Evolutionary conservation across 2,888 invertebrate genomes (phyloP).

Genomic region (Alitta virens): DNA sequence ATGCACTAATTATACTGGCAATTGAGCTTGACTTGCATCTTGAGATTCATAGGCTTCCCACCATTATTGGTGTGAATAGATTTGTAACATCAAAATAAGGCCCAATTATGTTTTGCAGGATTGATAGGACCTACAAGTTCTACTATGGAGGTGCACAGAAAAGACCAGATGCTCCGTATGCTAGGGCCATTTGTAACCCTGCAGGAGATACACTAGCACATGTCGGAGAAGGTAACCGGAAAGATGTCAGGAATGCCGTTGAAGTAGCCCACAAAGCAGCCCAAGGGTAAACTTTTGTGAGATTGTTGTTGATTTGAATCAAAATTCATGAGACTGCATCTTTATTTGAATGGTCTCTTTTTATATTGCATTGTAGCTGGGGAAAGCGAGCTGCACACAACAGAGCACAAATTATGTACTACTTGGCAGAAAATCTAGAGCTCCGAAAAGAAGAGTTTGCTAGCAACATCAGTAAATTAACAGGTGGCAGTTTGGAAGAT

Average conservation of each 20-base stretch:
- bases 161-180: conserved; percentile 57
- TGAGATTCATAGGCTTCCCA: too few relatives aligned
- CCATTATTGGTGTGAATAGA: too few relatives aligned
- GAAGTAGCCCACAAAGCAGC: conserved; percentile 60
- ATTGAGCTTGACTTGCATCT: too few relatives aligned
- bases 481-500: conserved; percentile 38
- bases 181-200: conserved; percentile 45
- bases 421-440: conserved; percentile 58
- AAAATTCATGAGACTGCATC: too few relatives aligned
- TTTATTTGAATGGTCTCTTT: not conserved
- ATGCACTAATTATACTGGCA: not conserved
- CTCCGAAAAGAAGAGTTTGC: conserved; percentile 49
- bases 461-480: conserved; percentile 42
- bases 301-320: too few relatives aligned
- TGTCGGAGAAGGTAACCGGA: conserved; percentile 55
- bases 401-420: conserved; percentile 58
- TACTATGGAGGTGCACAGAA: conserved; percentile 60
- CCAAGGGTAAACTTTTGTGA: conserved; percentile 45
- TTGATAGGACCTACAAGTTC: conserved; percentile 58
- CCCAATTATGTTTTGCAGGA: conserved; percentile 29
- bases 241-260: conserved; percentile 60
- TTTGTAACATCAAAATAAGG: not conserved
- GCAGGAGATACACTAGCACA: conserved; percentile 49
- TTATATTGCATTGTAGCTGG: conserved; percentile 41
- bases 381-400: conserved; percentile 56